These are phyloP conservation scores for Chironomus striatipennis DNA, from an alignment of 1,140 invertebrate species.

Conservation along the genomic window DNA sequence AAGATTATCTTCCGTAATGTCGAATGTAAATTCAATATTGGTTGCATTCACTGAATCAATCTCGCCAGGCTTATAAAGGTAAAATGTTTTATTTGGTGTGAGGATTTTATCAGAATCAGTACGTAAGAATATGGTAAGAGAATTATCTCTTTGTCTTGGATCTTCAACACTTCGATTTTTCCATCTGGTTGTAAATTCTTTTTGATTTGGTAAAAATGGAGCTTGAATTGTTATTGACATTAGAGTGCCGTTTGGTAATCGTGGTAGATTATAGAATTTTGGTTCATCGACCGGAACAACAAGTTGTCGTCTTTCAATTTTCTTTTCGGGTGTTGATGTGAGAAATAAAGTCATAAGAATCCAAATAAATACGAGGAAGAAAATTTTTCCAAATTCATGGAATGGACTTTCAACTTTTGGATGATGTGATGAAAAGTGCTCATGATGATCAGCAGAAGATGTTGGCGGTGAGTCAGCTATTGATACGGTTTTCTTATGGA, in stretches of 20 bases:
- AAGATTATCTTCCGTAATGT: conserved; percentile 2
- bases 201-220: neutral
- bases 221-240: neutral
- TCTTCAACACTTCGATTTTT: neutral
- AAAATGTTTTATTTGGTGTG: conserved; percentile 18
- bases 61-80: conserved; percentile 31
- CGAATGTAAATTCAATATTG: neutral
- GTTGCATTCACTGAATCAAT: conserved; percentile 7
- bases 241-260: neutral
- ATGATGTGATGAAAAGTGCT: neutral
- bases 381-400: conserved; percentile 1
- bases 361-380: conserved; percentile 1
- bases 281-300: conserved; percentile 15
- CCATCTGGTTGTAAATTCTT: neutral
- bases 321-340: neutral
- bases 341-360: neutral
- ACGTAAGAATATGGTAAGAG: conserved; percentile 32
- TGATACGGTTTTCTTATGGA: neutral
- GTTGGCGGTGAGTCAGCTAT: neutral
- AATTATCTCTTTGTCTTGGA: conserved; percentile 32
- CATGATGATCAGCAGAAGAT: neutral
- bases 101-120: conserved; percentile 5
- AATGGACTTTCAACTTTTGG: neutral
- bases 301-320: conserved; percentile 11
- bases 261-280: neutral